These are phyloP conservation scores for Pelvicachromis taeniatus DNA, from an alignment of 2,113 vertebrate species.

Conservation along the genomic window DNA sequence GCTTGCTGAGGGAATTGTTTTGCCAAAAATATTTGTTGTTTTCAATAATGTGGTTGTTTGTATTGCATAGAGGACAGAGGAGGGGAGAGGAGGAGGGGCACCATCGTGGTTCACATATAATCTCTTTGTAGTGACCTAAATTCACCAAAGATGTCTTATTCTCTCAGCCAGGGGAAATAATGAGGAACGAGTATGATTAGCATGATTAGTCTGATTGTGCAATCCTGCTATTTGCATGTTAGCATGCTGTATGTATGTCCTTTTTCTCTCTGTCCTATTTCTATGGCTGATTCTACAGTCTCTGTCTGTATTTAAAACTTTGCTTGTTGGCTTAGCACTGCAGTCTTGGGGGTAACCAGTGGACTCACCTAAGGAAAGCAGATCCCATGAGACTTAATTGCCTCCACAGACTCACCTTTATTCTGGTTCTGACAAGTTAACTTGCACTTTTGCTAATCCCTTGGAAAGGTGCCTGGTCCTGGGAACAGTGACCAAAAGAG, in stretches of 20 bases:
- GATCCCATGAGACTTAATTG: constrained; percentile 18
- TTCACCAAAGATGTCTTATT: constrained; percentile 15
- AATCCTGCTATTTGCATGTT: neutral
- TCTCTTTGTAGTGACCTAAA: constrained; percentile 19
- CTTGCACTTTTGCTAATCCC: constrained; percentile 32
- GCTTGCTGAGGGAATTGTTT: constrained; percentile 33
- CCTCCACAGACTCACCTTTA: neutral
- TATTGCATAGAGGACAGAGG: neutral
- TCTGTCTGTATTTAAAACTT: neutral
- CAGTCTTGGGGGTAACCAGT: neutral
- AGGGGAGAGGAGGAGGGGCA: neutral
- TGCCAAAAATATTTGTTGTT: constrained; percentile 50
- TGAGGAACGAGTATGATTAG: constrained; percentile 17
- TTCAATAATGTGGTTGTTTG: constrained; percentile 48
- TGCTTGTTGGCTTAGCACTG: neutral
- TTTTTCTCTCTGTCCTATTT: neutral
- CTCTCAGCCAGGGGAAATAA: neutral
- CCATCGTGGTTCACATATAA: neutral
- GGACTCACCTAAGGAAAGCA: constrained; percentile 7
- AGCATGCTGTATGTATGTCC: neutral
- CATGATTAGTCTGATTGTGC: constrained; percentile 25
- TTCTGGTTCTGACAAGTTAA: constrained; percentile 5
- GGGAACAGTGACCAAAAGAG: neutral
- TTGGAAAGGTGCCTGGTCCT: constrained; percentile 32
- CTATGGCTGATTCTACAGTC: neutral